These are phyloP conservation scores for Eubasilissa regina DNA, from an alignment of 1,140 invertebrate genomes.

Conservation along the genomic window DNA sequence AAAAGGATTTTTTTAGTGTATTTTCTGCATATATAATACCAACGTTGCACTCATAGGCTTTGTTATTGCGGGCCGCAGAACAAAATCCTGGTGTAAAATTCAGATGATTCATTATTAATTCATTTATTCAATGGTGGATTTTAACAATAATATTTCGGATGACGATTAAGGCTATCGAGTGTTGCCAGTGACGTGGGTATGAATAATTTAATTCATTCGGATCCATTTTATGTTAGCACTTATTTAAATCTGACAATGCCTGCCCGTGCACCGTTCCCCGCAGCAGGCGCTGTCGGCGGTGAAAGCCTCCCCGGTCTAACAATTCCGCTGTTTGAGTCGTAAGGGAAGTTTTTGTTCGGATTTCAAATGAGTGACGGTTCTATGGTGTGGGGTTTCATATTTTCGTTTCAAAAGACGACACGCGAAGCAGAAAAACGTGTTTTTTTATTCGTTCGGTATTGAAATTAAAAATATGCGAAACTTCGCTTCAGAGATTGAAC, in stretches of 20 bases:
- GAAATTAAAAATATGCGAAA: constrained; percentile 9
- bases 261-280: not conserved
- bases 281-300: not conserved
- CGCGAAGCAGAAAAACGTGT: not conserved
- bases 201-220: not conserved
- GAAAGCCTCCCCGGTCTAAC: not conserved
- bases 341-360: constrained; percentile 42
- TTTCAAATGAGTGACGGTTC: constrained; percentile 42
- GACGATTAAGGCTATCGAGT: too few species aligned
- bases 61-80: too few species aligned
- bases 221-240: not conserved
- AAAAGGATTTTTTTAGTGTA: too few species aligned
- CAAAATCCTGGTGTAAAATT: too few species aligned
- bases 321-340: constrained; percentile 21
- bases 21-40: too few species aligned
- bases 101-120: too few species aligned
- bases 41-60: too few species aligned
- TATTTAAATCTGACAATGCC: not conserved
- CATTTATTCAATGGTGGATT: too few species aligned
- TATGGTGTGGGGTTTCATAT: constrained; percentile 33
- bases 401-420: constrained; percentile 15
- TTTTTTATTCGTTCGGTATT: not conserved
- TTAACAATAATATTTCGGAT: too few species aligned
- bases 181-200: not conserved
- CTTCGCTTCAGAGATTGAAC: too few species aligned